Evolutionary conservation across 2,888 invertebrate species (phyloP).

Genomic region (Cerceris ruficornis): DNA sequence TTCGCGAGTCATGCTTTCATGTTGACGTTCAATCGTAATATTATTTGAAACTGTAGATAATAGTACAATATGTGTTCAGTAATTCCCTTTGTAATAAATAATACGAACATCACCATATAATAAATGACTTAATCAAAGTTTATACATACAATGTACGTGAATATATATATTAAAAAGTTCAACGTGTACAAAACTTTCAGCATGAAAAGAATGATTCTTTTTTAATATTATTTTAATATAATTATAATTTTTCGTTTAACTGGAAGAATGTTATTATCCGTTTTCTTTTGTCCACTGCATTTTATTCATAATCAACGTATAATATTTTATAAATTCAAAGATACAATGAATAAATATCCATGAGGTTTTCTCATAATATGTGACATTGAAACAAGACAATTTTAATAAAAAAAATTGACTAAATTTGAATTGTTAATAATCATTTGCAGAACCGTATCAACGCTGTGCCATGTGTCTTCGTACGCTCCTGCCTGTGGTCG

Average conservation of each 20-base stretch:
- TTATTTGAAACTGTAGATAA: slow-evolving; percentile 9
- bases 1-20: not conserved
- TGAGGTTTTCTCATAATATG: not conserved
- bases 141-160: not conserved
- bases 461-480: slow-evolving; percentile 37
- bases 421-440: not conserved
- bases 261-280: no score
- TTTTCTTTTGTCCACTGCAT: no score
- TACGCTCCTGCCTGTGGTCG: slow-evolving; percentile 64
- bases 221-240: no score
- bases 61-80: not conserved
- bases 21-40: not conserved
- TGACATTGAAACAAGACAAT: not conserved
- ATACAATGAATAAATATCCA: no score
- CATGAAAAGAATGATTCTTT: not conserved
- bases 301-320: no score
- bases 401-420: not conserved
- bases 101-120: not conserved
- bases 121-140: not conserved
- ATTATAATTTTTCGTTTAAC: no score
- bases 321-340: no score
- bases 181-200: not conserved
- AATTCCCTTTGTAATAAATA: slow-evolving; percentile 5
- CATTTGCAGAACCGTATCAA: slow-evolving; percentile 24
- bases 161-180: not conserved